Evolutionary conservation across 2,113 vertebrate genomes (phyloP), one percentile per base, ranked within the genome.

Genomic region (Gadus chalcogrammus): DNA sequence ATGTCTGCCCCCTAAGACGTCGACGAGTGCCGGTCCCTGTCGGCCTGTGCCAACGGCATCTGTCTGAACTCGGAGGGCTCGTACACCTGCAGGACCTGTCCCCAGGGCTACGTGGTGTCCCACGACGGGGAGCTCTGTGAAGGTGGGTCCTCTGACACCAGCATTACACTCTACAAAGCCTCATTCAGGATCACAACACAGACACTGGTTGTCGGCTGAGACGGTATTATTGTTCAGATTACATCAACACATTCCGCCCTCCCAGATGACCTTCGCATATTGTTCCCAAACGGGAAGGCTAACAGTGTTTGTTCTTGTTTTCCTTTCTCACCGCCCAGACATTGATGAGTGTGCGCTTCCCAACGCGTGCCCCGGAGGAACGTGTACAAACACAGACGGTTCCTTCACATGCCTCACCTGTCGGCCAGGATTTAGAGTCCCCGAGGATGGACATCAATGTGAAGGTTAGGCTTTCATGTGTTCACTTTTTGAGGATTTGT

Each of bases 41-140:
- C 81, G 22, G 75, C 87, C 20, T 93, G 92, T 72, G 74, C 79
- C 70, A 91, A 91, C 0, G 92, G 91, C 58, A 87, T 93, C 84
- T 93, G 92, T 84, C 74, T 92, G 20, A 93, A 93, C 76, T 86
- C 90, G 4, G 90, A 92, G 52, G 92, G 92, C 13, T 92, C 90
- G 12, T 92, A 88, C 81, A 86, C 85, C 65, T 93, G 92, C 72
- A 65, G 88, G 68, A 71, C 80, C 59, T 93, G 92, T 74, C 90
- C 88, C 3, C 52, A 82, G 3, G 92, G 92, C 2, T 93, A 91
- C 85, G 76, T 9, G 5, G 75, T 92, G 28, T 92, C 92, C n/a
- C 69, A 83, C 73, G 88, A 92, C 16, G 89, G 91, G 35, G 89
- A 92, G 69, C 77, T 89, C 8, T 93, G 92, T 71, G 72, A 91